A percentile compares a stretch with the other conserved stretches of the same genome.
These are phyloP conservation scores for Platynereis dumerilii DNA, from an alignment of 2,888 invertebrate genomes.

Conservation along the genomic window DNA sequence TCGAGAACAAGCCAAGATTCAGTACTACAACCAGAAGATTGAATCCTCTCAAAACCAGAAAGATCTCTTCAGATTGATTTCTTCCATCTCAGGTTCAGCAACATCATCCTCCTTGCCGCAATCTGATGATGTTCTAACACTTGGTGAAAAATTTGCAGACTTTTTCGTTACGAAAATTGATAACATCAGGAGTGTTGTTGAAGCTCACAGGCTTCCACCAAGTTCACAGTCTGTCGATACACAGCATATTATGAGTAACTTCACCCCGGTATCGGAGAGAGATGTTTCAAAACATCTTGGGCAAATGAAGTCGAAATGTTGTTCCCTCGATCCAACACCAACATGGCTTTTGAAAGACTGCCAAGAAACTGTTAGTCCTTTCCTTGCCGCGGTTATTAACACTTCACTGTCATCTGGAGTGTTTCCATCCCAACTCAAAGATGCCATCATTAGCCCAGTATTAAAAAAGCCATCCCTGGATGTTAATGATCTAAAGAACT, in stretches of 20 bases:
- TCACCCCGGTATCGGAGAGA: not conserved
- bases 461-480: slow-evolving; percentile 8
- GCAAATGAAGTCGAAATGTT: not conserved
- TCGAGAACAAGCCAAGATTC: not conserved
- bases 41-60: not conserved
- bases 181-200: slow-evolving; percentile 1
- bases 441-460: slow-evolving; percentile 4
- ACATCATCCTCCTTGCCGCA: not conserved
- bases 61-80: slow-evolving; percentile 4
- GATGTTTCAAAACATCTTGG: not conserved
- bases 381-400: not conserved
- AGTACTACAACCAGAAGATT: not conserved
- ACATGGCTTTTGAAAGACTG: slow-evolving; percentile 15
- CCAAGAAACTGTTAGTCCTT: not conserved
- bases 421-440: slow-evolving; percentile 3
- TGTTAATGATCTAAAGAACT: slow-evolving; percentile 7
- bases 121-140: not conserved
- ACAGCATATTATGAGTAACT: not conserved
- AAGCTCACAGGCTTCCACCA: not conserved
- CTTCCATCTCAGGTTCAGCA: not conserved
- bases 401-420: not conserved
- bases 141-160: slow-evolving; percentile 4
- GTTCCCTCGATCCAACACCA: slow-evolving; percentile 12
- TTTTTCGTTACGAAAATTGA: slow-evolving; percentile 5
- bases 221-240: not conserved